A percentile compares a stretch with the other conserved stretches of the same genome.
phyloP scores from a whole-genome alignment of 1,140 invertebrate species.

The Platyura marginata region DNA sequence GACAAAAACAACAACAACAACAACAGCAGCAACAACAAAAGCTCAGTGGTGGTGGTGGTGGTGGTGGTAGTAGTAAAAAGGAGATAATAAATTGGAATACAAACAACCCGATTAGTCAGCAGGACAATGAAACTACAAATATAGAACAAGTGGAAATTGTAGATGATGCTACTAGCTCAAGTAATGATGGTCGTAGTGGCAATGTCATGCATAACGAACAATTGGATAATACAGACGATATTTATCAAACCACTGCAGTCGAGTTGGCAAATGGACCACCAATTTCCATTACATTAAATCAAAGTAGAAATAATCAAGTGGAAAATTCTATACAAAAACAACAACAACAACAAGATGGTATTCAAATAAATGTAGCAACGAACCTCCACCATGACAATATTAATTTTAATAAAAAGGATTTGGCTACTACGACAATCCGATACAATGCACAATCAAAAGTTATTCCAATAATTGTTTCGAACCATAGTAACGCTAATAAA shows the following conservation, averaged over 20 bases:
- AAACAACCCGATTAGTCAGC: not conserved
- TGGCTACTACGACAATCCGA: not conserved
- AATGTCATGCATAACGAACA: not conserved
- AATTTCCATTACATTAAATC: not conserved
- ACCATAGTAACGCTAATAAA: not conserved
- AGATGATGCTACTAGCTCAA: too few relatives aligned
- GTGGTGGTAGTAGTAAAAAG: not conserved
- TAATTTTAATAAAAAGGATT: not conserved
- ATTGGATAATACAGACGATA: not conserved
- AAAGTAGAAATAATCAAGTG: not conserved
- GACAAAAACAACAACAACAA: slow-evolving; percentile 1
- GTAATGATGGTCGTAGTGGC: not conserved
- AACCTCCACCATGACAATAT: not conserved
- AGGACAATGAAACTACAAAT: not conserved
- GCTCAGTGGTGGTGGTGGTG: slow-evolving; percentile 6
- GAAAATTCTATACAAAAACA: not conserved
- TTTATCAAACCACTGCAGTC: not conserved
- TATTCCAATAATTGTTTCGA: not conserved
- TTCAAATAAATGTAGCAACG: not conserved
- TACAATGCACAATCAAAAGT: not conserved
- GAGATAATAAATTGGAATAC: slow-evolving; percentile 1
- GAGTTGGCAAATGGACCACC: not conserved
- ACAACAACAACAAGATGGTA: not conserved
- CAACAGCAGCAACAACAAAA: not conserved
- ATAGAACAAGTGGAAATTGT: not conserved